Base-by-base conservation (phyloP, 1,140 invertebrate genomes). In the Frieseomelitta varia region DNA sequence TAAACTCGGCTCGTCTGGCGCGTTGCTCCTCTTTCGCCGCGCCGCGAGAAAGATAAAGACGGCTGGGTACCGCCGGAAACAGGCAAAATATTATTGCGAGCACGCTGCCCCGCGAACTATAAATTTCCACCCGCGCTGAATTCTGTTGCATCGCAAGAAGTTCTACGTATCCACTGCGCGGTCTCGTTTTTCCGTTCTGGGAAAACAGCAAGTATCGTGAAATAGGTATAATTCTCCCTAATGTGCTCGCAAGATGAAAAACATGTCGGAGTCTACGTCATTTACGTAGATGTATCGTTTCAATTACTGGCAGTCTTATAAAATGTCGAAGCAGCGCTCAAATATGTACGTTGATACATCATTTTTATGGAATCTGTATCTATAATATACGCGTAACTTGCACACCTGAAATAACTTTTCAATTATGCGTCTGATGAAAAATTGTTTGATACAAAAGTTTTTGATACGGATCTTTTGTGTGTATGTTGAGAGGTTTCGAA, bases 61-160 rank as follows among this genome's bases (percentile, higher is more conserved):
- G 11, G 4, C 6, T 24, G 10, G 14, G 34, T 55, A 79, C 63
- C 77, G 47, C 63, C 47, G 61, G 63, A 68, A 79, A 68, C 77
- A 68, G 63, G 63, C 47, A 67, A 79, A 79, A 79, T 79, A 79
- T 79, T 79, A 79, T 68, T 79, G 34, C 74, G 56, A 63, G 74
- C 58, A 63, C 21, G 56, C 34, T 8, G 56, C 34, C 61, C 56
- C 74, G 12, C 34, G 63, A 68, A 53, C 51, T 55, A 79, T 79
- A 79, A 79, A 79, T 79, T 67, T 55, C 47, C 21, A 21, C n/a
- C 24, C 10, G 14, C 34, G 17, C n/a, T 78, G 76, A 53, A 65
- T 65, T 51, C 34, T 51, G 58, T 47, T 67, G 76, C 73, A 15
- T 56, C 73, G 73, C 76, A 78, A 67, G 76, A 78, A 78, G 30